A percentile compares a stretch with the other conserved stretches of the same genome.
Evolutionary conservation across 2,113 vertebrate genomes (phyloP).

Genomic region (Camelus bactrianus): DNA sequence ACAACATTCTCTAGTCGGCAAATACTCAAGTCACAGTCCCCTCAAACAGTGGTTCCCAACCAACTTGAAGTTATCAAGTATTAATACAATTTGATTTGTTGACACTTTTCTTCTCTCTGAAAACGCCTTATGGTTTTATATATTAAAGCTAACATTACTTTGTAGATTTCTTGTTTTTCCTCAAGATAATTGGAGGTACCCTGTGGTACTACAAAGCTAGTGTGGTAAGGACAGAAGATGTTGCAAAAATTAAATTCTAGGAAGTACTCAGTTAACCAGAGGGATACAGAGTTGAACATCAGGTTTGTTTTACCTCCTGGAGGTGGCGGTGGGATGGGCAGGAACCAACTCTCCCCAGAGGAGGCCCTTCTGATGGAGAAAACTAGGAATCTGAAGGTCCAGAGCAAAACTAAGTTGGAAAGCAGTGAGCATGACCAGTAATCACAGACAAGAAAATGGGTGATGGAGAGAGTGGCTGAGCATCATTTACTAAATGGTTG

Average conservation of each 20-base stretch:
- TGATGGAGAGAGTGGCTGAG: neutral
- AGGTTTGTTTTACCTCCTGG: neutral
- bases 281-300: neutral
- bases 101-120: neutral
- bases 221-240: neutral
- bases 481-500: neutral
- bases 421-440: neutral
- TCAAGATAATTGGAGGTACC: neutral
- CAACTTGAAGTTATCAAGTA: neutral
- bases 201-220: neutral
- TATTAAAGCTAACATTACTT: neutral
- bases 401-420: neutral
- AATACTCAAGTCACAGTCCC: neutral
- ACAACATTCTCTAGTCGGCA: neutral
- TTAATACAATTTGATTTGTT: slow-evolving; percentile 7
- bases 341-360: neutral
- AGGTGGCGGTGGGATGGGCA: neutral
- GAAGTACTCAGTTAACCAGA: neutral
- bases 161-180: neutral
- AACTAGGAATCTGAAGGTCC: neutral
- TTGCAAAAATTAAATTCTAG: neutral
- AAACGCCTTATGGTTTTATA: neutral
- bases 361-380: neutral
- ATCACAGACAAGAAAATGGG: neutral
- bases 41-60: neutral